phyloP scores from a whole-genome alignment of 2,113 vertebrate genomes.

The Gadus macrocephalus region DNA sequence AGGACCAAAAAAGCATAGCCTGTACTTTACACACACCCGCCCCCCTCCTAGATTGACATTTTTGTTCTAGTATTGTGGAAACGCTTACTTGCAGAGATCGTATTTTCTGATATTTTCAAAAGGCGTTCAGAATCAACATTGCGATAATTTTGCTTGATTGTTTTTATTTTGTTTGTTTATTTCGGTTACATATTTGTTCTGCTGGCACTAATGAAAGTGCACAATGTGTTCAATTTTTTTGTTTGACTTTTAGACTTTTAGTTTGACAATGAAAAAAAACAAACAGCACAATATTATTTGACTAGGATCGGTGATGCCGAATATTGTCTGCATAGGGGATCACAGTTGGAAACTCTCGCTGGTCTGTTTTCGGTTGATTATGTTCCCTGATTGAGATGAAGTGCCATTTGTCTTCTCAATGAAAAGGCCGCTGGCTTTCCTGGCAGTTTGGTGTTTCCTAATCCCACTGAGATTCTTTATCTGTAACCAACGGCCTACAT shows the following conservation, averaged over 20 bases:
- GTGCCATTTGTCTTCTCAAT: constrained; percentile 4
- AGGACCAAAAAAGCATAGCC: too few relatives aligned
- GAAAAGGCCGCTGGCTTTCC: neutral
- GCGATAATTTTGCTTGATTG: neutral
- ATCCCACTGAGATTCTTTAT: constrained; percentile 24
- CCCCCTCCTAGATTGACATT: neutral
- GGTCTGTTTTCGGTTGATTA: neutral
- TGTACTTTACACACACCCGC: neutral
- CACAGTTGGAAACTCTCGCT: too few relatives aligned
- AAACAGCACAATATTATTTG: neutral
- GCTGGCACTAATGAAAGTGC: too few relatives aligned
- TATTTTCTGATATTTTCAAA: neutral
- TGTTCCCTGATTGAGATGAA: constrained; percentile 4
- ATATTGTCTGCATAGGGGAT: too few relatives aligned
- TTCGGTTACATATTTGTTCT: too few relatives aligned
- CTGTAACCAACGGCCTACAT: constrained; percentile 24
- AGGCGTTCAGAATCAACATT: constrained; percentile 1
- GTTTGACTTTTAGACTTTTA: too few relatives aligned
- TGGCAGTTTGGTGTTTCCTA: neutral
- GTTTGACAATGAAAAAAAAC: too few relatives aligned
- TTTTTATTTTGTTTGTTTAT: neutral
- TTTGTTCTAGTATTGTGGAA: neutral
- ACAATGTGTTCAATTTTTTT: too few relatives aligned
- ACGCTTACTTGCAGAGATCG: neutral
- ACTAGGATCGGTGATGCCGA: neutral